Percentiles rank a stretch among this genome's conserved stretches.
phyloP scores from a whole-genome alignment of 2,797 vertebrate species.

The Enteromius treurensis region DNA sequence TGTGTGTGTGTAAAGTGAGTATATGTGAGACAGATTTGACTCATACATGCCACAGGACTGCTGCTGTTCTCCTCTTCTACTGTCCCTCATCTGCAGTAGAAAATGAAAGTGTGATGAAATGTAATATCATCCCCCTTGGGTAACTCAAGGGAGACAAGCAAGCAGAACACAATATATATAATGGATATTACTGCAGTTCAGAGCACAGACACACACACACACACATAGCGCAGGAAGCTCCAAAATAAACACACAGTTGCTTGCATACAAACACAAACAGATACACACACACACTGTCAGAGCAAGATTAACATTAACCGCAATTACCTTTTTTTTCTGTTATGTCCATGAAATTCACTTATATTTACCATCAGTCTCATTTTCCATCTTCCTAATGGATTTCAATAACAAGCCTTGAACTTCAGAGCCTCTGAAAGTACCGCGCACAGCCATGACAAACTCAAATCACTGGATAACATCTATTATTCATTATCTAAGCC shows the following conservation, averaged over 20 bases:
- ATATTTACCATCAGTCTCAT: constrained; percentile 83
- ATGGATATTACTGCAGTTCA: constrained; percentile 96
- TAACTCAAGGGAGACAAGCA: constrained; percentile 96
- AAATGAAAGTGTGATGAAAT: constrained; percentile 99
- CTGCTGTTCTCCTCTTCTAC: constrained; percentile 87
- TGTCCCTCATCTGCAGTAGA: constrained; percentile 98
- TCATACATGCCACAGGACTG: constrained; percentile 97
- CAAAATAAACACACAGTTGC: constrained; percentile 38
- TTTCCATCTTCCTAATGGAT: constrained; percentile 77
- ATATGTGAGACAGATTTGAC: constrained; percentile 99
- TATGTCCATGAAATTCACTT: constrained; percentile 85
- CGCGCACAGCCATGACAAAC: constrained; percentile 68
- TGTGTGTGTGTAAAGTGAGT: constrained; percentile 76
- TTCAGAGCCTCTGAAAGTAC: constrained; percentile 65
- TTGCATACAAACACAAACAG: constrained; percentile 48
- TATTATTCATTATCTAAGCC: constrained; percentile 70
- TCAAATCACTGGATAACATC: constrained; percentile 66
- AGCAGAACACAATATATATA: constrained; percentile 99
- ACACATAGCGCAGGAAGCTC: constrained; percentile 49
- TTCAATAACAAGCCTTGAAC: constrained; percentile 75
- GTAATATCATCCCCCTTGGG: constrained; percentile 99
- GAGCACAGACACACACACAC: constrained; percentile 42
- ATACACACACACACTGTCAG: constrained; percentile 65
- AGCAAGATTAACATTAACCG: constrained; percentile 86
- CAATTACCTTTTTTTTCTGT: constrained; percentile 66